Conservation (phyloP, 2,888 invertebrate genomes). For the Meganola albula region DNA sequence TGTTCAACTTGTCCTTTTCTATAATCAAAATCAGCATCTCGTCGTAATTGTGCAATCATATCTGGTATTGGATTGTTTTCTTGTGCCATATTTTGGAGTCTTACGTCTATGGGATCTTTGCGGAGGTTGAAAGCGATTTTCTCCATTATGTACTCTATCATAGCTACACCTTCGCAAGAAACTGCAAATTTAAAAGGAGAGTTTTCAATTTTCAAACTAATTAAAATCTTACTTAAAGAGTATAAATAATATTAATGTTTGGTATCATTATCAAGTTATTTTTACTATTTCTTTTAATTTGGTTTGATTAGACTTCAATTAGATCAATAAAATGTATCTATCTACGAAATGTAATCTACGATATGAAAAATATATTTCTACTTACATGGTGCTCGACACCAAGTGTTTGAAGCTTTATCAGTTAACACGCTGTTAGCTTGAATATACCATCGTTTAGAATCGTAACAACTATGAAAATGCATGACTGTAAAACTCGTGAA, state of each 20-base stretch:
- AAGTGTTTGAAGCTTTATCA: conserved; percentile 81
- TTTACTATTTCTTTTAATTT: not conserved
- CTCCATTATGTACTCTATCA: conserved; percentile 82
- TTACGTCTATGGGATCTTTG: conserved; percentile 78
- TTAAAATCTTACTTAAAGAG: not conserved
- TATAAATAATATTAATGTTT: not conserved
- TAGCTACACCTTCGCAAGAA: conserved; percentile 78
- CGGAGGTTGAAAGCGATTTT: conserved; percentile 74
- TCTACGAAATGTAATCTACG: too few relatives aligned
- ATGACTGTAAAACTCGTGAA: conserved; percentile 9
- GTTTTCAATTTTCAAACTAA: not conserved
- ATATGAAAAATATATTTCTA: too few relatives aligned
- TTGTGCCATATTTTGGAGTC: conserved; percentile 72
- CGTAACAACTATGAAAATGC: conserved; percentile 59
- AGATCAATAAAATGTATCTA: too few relatives aligned
- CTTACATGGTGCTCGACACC: conserved; percentile 78
- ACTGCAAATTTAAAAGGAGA: conserved; percentile 43
- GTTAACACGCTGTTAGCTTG: conserved; percentile 69
- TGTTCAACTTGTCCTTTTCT: conserved; percentile 60
- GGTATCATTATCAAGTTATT: not conserved
- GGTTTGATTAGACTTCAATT: too few relatives aligned
- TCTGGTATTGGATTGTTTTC: conserved; percentile 61
- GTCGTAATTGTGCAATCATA: conserved; percentile 73
- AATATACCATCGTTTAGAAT: conserved; percentile 74
- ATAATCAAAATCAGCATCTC: conserved; percentile 66